A percentile compares a stretch with the other conserved stretches of the same genome.
phyloP scores from a whole-genome alignment of 2,888 invertebrate species.

The Harmothoe impar region DNA sequence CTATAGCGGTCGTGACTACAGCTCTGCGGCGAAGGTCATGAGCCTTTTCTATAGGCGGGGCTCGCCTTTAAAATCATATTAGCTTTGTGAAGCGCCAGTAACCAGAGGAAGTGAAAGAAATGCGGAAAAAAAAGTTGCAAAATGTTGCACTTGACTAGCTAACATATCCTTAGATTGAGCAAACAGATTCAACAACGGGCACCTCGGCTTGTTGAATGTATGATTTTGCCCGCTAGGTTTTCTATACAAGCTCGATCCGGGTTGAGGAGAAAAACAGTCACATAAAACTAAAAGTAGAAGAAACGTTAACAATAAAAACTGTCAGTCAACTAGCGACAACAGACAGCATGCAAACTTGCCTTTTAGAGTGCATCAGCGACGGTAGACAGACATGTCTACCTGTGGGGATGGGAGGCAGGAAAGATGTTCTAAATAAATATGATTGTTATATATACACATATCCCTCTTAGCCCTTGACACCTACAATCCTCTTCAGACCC shows the following conservation, averaged over 20 bases:
- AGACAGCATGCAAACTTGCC: constrained; percentile 4
- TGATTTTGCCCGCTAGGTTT: constrained; percentile 1
- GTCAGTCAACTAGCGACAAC: neutral
- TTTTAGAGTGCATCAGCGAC: neutral
- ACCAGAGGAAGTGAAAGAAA: neutral
- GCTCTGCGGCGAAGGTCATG: neutral
- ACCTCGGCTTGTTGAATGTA: constrained; percentile 18
- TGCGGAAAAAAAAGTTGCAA: neutral
- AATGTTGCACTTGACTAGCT: constrained; percentile 43
- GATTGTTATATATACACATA: neutral
- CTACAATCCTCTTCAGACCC: too few relatives aligned
- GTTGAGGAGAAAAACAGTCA: neutral
- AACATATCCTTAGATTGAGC: neutral
- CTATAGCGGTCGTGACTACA: neutral
- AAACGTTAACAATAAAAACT: too few relatives aligned
- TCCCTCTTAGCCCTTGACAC: too few relatives aligned
- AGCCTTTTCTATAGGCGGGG: neutral
- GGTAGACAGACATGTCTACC: neutral
- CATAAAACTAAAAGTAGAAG: neutral
- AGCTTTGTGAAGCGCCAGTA: neutral
- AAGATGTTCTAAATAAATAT: neutral
- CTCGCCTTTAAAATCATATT: neutral
- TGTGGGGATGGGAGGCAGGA: neutral
- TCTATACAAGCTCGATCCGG: neutral
- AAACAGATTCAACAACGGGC: neutral